Conservation (phyloP, 2,113 vertebrate species). For the Phoxinus phoxinus region DNA sequence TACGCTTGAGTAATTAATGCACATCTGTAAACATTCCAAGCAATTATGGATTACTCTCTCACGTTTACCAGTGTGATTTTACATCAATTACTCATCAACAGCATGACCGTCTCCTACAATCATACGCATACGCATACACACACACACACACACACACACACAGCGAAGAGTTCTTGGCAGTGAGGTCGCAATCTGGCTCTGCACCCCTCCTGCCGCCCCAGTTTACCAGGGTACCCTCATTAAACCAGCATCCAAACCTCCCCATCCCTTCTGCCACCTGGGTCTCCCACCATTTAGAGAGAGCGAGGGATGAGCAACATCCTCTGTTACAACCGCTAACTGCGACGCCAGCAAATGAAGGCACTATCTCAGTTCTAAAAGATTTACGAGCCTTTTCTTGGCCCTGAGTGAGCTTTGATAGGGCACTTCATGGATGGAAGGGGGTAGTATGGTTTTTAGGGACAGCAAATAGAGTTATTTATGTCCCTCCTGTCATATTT, state of each 20-base stretch:
- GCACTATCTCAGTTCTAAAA: neutral
- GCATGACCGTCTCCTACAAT: conserved; percentile 45
- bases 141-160: conserved; percentile 15
- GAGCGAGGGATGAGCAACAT: conserved; percentile 8
- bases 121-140: neutral
- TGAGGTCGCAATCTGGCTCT: conserved; percentile 48
- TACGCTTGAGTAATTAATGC: conserved; percentile 67
- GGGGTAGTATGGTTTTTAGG: conserved; percentile 40
- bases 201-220: conserved; percentile 27
- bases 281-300: conserved; percentile 37
- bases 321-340: conserved; percentile 32
- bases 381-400: conserved; percentile 45
- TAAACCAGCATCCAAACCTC: conserved; percentile 49
- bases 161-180: conserved; percentile 45
- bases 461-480: conserved; percentile 58
- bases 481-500: conserved; percentile 59
- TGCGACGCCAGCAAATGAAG: conserved; percentile 23
- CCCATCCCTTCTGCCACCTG: conserved; percentile 24
- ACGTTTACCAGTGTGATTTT: conserved; percentile 60
- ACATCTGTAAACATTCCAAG: conserved; percentile 65
- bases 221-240: conserved; percentile 46
- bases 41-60: conserved; percentile 58
- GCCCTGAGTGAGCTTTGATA: conserved; percentile 29
- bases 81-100: conserved; percentile 60
- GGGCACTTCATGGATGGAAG: conserved; percentile 6